These are phyloP conservation scores for Clistopyga incitator DNA, from an alignment of 2,888 invertebrate species.

Conservation along the genomic window DNA sequence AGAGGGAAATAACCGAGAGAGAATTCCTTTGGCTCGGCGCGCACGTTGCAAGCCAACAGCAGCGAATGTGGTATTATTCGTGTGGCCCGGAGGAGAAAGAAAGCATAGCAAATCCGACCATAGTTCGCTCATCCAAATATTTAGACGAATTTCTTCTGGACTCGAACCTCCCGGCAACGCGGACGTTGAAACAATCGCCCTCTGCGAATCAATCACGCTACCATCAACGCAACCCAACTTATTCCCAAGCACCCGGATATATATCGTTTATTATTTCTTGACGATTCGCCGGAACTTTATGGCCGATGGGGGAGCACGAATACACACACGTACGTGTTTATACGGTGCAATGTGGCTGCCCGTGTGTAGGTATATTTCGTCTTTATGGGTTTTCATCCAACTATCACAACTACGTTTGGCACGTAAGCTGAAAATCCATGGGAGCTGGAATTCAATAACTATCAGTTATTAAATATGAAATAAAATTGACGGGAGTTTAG, in stretches of 20 bases:
- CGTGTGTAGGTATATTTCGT: slow-evolving; percentile 3
- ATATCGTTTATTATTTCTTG: slow-evolving; percentile 54
- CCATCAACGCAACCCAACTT: slow-evolving; percentile 42
- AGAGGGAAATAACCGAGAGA: slow-evolving; percentile 23
- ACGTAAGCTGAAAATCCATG: background rate
- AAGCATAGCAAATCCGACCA: slow-evolving; percentile 11
- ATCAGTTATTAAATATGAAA: background rate
- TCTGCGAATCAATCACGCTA: slow-evolving; percentile 44
- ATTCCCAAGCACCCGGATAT: slow-evolving; percentile 36
- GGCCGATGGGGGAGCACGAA: slow-evolving; percentile 18
- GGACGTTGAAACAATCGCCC: slow-evolving; percentile 46
- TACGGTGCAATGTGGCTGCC: background rate
- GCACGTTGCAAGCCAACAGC: slow-evolving; percentile 6
- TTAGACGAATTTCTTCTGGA: slow-evolving; percentile 52
- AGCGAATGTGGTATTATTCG: slow-evolving; percentile 3
- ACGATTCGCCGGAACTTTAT: slow-evolving; percentile 45
- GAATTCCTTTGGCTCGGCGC: background rate
- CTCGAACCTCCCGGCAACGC: background rate
- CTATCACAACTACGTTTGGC: background rate
- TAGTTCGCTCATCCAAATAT: slow-evolving; percentile 54
- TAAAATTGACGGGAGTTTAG: no score
- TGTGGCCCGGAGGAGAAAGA: slow-evolving; percentile 1
- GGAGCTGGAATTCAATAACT: background rate
- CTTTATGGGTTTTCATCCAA: slow-evolving; percentile 16
- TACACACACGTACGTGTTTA: background rate